Conservation (phyloP, 1,140 invertebrate genomes). For the Achroia grisella region DNA sequence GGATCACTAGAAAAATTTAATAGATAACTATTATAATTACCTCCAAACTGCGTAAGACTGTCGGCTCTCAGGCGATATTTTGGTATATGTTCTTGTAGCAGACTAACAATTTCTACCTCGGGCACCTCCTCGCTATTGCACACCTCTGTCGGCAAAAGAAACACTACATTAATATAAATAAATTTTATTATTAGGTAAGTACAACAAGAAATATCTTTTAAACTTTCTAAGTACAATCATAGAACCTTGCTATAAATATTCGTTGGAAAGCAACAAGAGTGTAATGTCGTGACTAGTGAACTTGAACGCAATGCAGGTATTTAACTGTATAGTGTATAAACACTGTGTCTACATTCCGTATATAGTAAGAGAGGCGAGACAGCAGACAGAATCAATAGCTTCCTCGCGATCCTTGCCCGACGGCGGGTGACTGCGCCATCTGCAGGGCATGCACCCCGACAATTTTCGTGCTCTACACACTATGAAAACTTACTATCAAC, state of each 20-base stretch:
- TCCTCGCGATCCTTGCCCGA: conserved; percentile 22
- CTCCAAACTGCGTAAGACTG: conserved; percentile 93
- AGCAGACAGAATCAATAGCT: conserved; percentile 62
- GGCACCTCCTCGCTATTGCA: conserved; percentile 90
- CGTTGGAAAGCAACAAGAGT: conserved; percentile 43
- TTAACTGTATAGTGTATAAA: conserved; percentile 13
- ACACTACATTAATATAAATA: conserved; percentile 2
- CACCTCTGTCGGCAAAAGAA: conserved; percentile 80
- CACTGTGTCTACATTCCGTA: conserved; percentile 31
- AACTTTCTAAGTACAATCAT: conserved; percentile 10
- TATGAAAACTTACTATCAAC: background rate
- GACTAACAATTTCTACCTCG: conserved; percentile 95
- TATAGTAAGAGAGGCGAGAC: conserved; percentile 29
- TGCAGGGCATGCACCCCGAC: conserved; percentile 29
- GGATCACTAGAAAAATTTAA: background rate
- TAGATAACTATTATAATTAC: conserved; percentile 73
- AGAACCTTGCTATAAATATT: conserved; percentile 23
- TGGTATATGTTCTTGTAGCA: conserved; percentile 96
- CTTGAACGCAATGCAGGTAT: conserved; percentile 35
- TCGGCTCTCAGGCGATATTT: conserved; percentile 95
- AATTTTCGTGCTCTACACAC: background rate
- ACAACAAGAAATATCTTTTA: conserved; percentile 5
- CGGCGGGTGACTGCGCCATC: conserved; percentile 33
- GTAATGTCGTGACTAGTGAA: conserved; percentile 45
- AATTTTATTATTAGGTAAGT: background rate